phyloP scores from a whole-genome alignment of 1,140 invertebrate genomes.

The Drosophila parvula region DNA sequence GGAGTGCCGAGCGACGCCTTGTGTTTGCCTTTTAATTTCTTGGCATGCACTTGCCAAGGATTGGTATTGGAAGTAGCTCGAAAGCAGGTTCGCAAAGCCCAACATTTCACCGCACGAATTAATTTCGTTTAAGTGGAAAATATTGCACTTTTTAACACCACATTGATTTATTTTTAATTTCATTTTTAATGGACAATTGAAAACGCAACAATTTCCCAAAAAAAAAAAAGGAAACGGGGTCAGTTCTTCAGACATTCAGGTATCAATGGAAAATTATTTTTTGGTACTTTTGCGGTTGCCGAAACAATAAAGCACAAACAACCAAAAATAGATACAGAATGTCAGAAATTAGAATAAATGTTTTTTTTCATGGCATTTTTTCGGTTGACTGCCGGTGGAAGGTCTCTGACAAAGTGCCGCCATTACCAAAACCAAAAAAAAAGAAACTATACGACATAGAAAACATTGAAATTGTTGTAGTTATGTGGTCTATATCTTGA shows the following conservation, averaged over 20 bases:
- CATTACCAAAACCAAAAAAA: slow-evolving; percentile 57
- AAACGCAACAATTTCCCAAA: slow-evolving; percentile 48
- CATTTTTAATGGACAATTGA: slow-evolving; percentile 22
- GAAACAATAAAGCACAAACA: slow-evolving; percentile 48
- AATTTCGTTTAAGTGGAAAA: not conserved
- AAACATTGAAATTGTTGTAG: slow-evolving; percentile 64
- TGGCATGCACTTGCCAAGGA: slow-evolving; percentile 11
- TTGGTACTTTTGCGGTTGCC: slow-evolving; percentile 55
- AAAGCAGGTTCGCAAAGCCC: not conserved
- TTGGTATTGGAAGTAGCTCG: not conserved
- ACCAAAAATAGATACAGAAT: slow-evolving; percentile 48
- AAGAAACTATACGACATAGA: slow-evolving; percentile 29
- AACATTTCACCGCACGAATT: slow-evolving; percentile 32
- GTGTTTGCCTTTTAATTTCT: slow-evolving; percentile 68
- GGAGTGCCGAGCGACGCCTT: slow-evolving; percentile 68
- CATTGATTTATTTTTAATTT: slow-evolving; percentile 41
- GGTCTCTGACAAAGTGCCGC: slow-evolving; percentile 69
- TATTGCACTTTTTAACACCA: slow-evolving; percentile 23
- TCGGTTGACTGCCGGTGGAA: slow-evolving; percentile 44
- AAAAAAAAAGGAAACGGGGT: slow-evolving; percentile 44
- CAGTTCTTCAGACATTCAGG: slow-evolving; percentile 26
- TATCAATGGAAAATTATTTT: slow-evolving; percentile 49
- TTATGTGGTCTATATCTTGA: slow-evolving; percentile 62
- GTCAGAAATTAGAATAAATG: slow-evolving; percentile 79
- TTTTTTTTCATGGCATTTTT: slow-evolving; percentile 46